Evolutionary conservation across 2,888 invertebrate genomes (phyloP), one percentile per base, ranked within the genome.

Genomic region (Nezara viridula): DNA sequence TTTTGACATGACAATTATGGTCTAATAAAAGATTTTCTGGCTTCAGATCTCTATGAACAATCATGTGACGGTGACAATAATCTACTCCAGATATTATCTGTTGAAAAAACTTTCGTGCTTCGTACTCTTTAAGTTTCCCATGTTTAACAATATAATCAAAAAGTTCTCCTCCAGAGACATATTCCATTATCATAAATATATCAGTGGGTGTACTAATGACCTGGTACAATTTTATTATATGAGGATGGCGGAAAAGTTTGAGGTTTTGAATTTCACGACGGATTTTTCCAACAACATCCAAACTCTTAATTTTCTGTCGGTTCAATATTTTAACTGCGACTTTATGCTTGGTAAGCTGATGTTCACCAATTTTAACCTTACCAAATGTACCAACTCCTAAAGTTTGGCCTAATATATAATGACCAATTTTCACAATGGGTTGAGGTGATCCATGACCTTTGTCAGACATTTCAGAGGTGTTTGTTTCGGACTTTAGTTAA

Each of bases 151-250:
- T 99, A 93, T 99, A 99, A 93, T 99, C 99, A 93, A 99, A 99
- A 0, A 99, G 94, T 93, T 99, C 99, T 50, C 99, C 99, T 9
- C 99, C 99, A 89, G 98, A 97, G 0, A 99, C 99, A 94, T 99
- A 99, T 94, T 99, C 99, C 99, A 99, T 99, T 91, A 99, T 98
- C 99, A 99, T 99, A 93, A 99, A 99, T 92, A 99, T 99, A 93
- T 99, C 99, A 49, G 99, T 98, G 10, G 99, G 99, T 19, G 99
- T 99, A 91, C 98, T 98, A 91, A 99, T 98, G 47, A 98, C 98
- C 94, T 98, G 96, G 92, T 96, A 99, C 94, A 99, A 93, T 94
- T 99, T 99, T 91, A 99, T 99, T 91, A 99, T 99, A 93, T 99
- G 99, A 7, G 99, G 99, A 94, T 99, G 99, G 91, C 99, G 95